Evolutionary conservation across 2,113 vertebrate species (phyloP), one percentile per base, ranked within the genome.

Genomic region (Pelmatolapia mariae): DNA sequence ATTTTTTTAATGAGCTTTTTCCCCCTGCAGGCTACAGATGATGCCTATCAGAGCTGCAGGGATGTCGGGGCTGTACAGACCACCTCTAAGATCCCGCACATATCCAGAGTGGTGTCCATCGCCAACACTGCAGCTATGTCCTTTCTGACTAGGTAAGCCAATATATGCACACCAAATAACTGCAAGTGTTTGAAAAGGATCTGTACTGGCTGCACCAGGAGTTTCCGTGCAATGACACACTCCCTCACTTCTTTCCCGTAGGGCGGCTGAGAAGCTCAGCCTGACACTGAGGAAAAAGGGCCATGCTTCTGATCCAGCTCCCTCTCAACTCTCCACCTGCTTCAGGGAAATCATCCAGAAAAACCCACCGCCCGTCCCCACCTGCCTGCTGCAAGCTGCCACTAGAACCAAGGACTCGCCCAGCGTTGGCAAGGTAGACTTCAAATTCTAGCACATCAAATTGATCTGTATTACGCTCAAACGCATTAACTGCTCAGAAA

Each of bases 251-350:
- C 61, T 16, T 89, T 38, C 81, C 84, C 57, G 76, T 93, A 99
- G 98, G 96, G 98, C 98, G 4, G 98, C 98, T 50, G 98, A 99
- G 96, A 99, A 98, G 94, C 93, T 99, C 94, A 98, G 97, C 81
- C 95, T 99, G 83, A 98, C 97, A 16, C 96, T 97, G 78, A 98
- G 98, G 95, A 98, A 97, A 96, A 99, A 98, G 94, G 97, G 97
- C 57, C 97, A 97, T 45, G 96, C 96, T 19, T 97, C 97, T n/a
- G 97, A 97, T 57, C 85, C 97, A 1, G 95, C 97, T 91, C 95
- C 96, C 5, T 96, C 97, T 16, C 96, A 96, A 78, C 96, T 97
- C 89, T 95, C 97, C 86, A 98, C 98, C 88, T 98, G 96, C 94
- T 99, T 98, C 97, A 97, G 97, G 18, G 97, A 95, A 18, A 96